Evolutionary conservation across 2,888 invertebrate genomes (phyloP), one percentile per base, ranked within the genome.

Genomic region (Acleris cristana): DNA sequence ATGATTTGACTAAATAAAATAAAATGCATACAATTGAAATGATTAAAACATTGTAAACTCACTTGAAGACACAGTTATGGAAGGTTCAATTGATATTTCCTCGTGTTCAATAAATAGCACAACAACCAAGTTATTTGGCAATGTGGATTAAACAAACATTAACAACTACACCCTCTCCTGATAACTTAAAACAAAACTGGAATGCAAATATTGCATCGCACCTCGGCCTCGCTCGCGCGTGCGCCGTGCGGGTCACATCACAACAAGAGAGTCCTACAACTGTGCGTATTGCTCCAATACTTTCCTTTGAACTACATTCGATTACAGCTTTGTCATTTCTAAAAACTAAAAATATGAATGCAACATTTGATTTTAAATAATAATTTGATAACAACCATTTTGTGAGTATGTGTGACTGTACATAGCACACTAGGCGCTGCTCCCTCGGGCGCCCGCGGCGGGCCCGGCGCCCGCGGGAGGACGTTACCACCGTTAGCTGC

Each of bases 151-250:
- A 89, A 85, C 84, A 87, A 90, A 83, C 75, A 89, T 84, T 88
- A 89, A 89, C 85, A 86, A 88, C 87, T 89, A 89, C 82, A 81
- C 85, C 84, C 80, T 81, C 87, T 79, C 86, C 84, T 84, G 89
- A 89, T 90, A 87, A 89, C 89, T 88, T 89, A 91, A 88, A 83
- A 88, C 81, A 87, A 88, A 90, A 89, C 78, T 93, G 93, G 93
- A 93, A 93, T 93, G 93, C 93, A 92, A 88, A 85, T 90, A 92
- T 90, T 92, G 92, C 92, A 92, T 92, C 90, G 87, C 88, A 87
- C 89, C 90, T 88, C 79, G 87, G 87, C 87, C 87, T 84, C 75
- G 72, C 73, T 26, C 71, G 61, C 61, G 73, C 73, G 68, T 69
- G 74, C 77, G 74, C 79, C 79, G 67, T 70, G 26, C 26, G 74